These are phyloP conservation scores for Merodon equestris DNA, from an alignment of 2,888 invertebrate species.

Conservation along the genomic window DNA sequence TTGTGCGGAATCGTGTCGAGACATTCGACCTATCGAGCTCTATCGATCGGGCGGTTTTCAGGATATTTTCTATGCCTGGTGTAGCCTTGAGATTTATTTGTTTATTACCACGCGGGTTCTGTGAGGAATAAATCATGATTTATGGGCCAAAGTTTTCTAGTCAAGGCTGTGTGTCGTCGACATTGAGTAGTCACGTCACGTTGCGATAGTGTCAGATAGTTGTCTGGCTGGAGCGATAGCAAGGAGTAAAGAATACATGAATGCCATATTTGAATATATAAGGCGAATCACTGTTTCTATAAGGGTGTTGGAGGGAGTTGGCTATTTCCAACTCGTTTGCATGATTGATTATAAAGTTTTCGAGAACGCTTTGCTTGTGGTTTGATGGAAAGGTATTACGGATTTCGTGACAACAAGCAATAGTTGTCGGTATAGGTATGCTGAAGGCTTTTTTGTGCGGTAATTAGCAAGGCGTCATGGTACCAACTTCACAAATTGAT, in stretches of 20 bases:
- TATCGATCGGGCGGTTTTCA: neutral
- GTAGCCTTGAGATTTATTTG: slow-evolving; percentile 2
- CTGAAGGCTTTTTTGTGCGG: no score
- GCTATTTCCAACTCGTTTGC: no score
- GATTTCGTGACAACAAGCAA: no score
- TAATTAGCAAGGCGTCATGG: no score
- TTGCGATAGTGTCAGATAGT: slow-evolving; percentile 51
- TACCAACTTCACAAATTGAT: no score
- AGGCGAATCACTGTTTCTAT: no score
- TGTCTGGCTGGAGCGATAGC: slow-evolving; percentile 1
- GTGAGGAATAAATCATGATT: slow-evolving; percentile 56
- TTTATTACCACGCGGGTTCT: slow-evolving; percentile 1
- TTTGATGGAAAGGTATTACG: no score
- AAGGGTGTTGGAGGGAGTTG: no score
- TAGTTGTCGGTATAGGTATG: no score
- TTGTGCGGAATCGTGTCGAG: neutral
- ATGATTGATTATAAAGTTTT: no score
- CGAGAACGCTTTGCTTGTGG: no score
- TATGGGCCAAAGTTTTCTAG: slow-evolving; percentile 42
- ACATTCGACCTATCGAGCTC: neutral
- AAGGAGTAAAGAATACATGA: neutral
- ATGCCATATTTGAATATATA: no score
- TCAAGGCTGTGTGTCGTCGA: slow-evolving; percentile 8
- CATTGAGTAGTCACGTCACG: slow-evolving; percentile 40
- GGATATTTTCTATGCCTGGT: neutral